Conservation (phyloP, 2,797 vertebrate genomes). For the Mormyrops attenuatus region DNA sequence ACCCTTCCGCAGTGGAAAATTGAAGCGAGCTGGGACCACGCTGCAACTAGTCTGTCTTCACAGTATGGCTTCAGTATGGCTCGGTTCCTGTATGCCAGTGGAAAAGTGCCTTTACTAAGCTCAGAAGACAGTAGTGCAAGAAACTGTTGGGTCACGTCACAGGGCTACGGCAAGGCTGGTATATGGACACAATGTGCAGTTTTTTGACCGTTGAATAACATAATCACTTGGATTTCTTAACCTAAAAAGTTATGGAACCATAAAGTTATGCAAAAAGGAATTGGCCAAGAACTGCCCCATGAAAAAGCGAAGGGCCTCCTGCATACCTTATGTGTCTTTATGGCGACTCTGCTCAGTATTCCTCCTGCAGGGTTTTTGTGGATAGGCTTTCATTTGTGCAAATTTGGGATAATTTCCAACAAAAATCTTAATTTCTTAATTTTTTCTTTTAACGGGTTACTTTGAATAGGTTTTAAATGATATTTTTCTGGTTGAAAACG, state of each 20-base stretch:
- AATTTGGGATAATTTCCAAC: neutral
- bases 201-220: neutral
- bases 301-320: neutral
- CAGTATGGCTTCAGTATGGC: neutral
- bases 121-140: neutral
- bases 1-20: neutral
- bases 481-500: neutral
- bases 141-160: neutral
- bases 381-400: neutral
- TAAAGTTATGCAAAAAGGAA: neutral
- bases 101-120: neutral
- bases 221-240: neutral
- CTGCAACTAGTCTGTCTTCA: neutral
- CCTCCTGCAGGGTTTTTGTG: neutral
- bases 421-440: neutral
- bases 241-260: neutral
- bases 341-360: neutral
- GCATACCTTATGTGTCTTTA: neutral
- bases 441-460: neutral
- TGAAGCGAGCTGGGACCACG: neutral
- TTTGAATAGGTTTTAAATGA: neutral
- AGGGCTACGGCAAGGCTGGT: neutral
- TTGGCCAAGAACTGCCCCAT: neutral
- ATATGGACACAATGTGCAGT: neutral
- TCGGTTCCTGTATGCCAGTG: neutral